A percentile compares a stretch with the other conserved stretches of the same genome.
Evolutionary conservation across 2,113 vertebrate genomes (phyloP).

Genomic region (Prionailurus viverrinus): DNA sequence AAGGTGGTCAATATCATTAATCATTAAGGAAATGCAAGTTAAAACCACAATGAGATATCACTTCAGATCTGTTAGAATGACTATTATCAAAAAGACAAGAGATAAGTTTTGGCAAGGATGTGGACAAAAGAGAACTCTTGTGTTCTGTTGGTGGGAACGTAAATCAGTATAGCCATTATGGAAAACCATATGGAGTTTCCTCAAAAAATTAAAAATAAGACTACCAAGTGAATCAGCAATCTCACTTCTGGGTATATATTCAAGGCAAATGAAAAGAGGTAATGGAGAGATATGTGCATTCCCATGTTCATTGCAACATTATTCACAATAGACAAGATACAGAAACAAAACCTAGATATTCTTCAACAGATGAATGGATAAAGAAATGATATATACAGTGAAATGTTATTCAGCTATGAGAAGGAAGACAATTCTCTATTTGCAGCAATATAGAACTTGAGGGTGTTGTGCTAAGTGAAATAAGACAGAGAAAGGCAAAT

Average conservation of each 20-base stretch:
- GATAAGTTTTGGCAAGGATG: background rate
- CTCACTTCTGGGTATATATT: background rate
- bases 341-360: background rate
- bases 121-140: background rate
- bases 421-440: background rate
- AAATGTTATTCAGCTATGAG: background rate
- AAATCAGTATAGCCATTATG: background rate
- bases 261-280: background rate
- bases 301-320: background rate
- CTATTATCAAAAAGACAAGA: background rate
- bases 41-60: background rate
- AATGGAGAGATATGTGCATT: background rate
- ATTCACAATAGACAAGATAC: background rate
- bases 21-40: background rate
- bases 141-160: background rate
- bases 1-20: background rate
- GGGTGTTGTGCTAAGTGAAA: background rate
- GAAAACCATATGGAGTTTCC: background rate
- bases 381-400: background rate
- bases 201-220: background rate
- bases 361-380: background rate
- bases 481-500: background rate
- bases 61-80: background rate
- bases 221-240: background rate
- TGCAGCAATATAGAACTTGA: too few relatives aligned